Conservation (phyloP, 2,797 vertebrate genomes). For the Acestrorhynchus altus region DNA sequence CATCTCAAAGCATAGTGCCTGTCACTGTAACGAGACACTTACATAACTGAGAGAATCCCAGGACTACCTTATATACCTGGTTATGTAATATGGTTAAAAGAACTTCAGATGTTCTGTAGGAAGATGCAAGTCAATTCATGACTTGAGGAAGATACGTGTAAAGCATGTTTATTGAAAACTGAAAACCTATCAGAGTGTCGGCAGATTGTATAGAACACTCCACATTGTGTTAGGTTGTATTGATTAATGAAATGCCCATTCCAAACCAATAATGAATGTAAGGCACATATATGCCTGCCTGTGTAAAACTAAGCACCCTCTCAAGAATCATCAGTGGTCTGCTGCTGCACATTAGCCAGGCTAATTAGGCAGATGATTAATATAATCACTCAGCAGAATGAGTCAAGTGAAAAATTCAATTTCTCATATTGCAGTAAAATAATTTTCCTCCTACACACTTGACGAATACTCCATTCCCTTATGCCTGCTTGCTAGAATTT, state of each 20-base stretch:
- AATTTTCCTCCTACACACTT: slow-evolving; percentile 45
- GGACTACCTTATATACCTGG: not conserved
- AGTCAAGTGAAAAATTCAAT: slow-evolving; percentile 43
- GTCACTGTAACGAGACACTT: slow-evolving; percentile 42
- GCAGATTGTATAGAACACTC: too few relatives aligned
- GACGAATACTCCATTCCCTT: slow-evolving; percentile 44
- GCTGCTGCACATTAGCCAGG: slow-evolving; percentile 23
- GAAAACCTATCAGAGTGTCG: too few relatives aligned
- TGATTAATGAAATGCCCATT: slow-evolving; percentile 12
- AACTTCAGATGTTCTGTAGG: not conserved
- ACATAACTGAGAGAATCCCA: slow-evolving; percentile 35
- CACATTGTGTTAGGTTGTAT: not conserved
- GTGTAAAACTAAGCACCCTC: slow-evolving; percentile 45
- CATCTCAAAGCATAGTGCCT: slow-evolving; percentile 36
- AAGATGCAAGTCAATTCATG: not conserved
- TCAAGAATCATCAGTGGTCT: slow-evolving; percentile 3
- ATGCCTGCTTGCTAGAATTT: slow-evolving; percentile 47
- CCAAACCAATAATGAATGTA: slow-evolving; percentile 17
- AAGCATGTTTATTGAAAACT: not conserved
- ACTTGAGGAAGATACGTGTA: not conserved
- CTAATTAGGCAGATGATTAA: slow-evolving; percentile 36
- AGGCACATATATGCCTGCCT: slow-evolving; percentile 20
- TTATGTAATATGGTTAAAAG: slow-evolving; percentile 26
- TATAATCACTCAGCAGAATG: slow-evolving; percentile 44
- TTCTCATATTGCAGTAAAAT: slow-evolving; percentile 47